These are phyloP conservation scores for Peromyscus polionotus DNA, from an alignment of 2,113 vertebrate species.

Conservation along the genomic window DNA sequence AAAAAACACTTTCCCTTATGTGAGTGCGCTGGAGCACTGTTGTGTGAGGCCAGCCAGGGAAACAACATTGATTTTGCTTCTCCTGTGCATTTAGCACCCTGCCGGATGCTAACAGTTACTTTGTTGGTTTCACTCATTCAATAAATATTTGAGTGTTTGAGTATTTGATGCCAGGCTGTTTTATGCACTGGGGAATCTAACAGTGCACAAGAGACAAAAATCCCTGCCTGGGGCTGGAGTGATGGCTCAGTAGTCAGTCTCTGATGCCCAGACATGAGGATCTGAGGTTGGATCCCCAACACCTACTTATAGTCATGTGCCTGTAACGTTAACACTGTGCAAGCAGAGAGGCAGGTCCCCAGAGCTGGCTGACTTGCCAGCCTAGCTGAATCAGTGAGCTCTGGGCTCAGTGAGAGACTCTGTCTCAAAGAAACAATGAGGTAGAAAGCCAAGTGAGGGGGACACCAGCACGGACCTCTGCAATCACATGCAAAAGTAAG, in stretches of 20 bases:
- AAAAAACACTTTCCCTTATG: neutral
- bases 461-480: neutral
- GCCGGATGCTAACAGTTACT: slow-evolving; percentile 13
- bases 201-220: slow-evolving; percentile 44
- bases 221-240: neutral
- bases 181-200: neutral
- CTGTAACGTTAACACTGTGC: neutral
- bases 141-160: slow-evolving; percentile 62
- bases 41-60: neutral
- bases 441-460: neutral
- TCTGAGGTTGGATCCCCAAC: neutral
- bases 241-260: neutral
- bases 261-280: neutral
- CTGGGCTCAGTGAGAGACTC: neutral
- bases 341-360: neutral
- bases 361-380: neutral
- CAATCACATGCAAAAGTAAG: neutral
- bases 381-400: too few relatives aligned
- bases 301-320: neutral
- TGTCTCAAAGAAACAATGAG: neutral
- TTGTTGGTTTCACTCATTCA: slow-evolving; percentile 57
- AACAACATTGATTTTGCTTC: slow-evolving; percentile 50
- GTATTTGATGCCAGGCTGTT: slow-evolving; percentile 39
- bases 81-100: neutral
- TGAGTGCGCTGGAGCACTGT: neutral